Percentiles rank a stretch among this genome's conserved stretches.
Evolutionary conservation across 2,888 invertebrate species (phyloP).

Genomic region (Tridacna crocea): DNA sequence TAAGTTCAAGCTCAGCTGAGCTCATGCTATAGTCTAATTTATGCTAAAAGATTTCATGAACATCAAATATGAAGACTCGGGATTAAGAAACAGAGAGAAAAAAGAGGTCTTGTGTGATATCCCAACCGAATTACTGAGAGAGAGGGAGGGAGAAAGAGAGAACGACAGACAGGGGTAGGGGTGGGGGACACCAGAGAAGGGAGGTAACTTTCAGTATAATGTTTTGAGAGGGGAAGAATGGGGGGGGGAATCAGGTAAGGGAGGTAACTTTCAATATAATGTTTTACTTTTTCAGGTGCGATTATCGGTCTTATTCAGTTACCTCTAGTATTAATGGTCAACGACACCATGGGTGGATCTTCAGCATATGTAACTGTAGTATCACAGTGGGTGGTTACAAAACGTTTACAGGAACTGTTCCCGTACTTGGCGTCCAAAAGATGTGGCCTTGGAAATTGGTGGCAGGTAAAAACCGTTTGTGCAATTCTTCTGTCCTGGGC

Average conservation of each 20-base stretch:
- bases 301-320: constrained; percentile 77
- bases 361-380: constrained; percentile 77
- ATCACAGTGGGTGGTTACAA: constrained; percentile 76
- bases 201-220: neutral
- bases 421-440: constrained; percentile 72
- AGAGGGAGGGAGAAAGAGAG: too few relatives aligned
- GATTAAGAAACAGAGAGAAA: too few relatives aligned
- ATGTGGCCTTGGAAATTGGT: constrained; percentile 76
- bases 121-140: too few relatives aligned
- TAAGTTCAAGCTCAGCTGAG: too few relatives aligned
- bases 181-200: neutral
- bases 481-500: too few relatives aligned
- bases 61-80: too few relatives aligned
- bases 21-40: too few relatives aligned
- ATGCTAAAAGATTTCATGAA: too few relatives aligned
- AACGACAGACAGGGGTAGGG: too few relatives aligned
- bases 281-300: constrained; percentile 61
- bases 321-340: constrained; percentile 71
- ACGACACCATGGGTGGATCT: constrained; percentile 79
- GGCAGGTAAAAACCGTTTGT: constrained; percentile 46
- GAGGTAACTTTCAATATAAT: neutral
- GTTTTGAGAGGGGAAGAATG: neutral
- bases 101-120: too few relatives aligned
- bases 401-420: constrained; percentile 67
- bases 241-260: neutral